Evolutionary conservation across 2,113 vertebrate genomes (phyloP).

Genomic region (Illadopsis cleaveri): DNA sequence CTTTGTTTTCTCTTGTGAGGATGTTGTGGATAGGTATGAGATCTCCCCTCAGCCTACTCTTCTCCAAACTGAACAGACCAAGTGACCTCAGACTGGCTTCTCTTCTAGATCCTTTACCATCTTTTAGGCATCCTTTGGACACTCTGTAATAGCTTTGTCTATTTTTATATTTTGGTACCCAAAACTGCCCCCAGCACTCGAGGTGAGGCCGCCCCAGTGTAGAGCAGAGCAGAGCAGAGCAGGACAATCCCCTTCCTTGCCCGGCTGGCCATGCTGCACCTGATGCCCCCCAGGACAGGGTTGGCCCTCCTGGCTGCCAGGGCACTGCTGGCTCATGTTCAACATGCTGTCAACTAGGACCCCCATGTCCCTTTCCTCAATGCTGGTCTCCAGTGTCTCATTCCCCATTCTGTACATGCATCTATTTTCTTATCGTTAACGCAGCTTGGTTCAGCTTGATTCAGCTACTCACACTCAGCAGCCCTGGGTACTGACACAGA

Average conservation of each 20-base stretch:
- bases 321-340: neutral
- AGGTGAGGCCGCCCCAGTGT: fast-evolving
- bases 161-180: neutral
- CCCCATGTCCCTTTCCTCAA: neutral
- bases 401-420: neutral
- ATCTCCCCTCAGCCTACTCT: neutral
- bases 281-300: fast-evolving
- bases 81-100: neutral
- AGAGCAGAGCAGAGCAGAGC: neutral
- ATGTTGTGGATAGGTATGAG: neutral
- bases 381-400: neutral
- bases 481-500: too few relatives aligned
- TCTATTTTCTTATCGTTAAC: neutral
- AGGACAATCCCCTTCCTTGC: neutral
- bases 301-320: neutral
- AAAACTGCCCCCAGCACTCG: fast-evolving
- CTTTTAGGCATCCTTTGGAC: neutral
- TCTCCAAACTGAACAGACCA: neutral
- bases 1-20: neutral
- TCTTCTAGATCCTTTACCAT: neutral
- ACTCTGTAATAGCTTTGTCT: neutral
- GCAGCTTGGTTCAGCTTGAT: neutral
- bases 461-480: neutral
- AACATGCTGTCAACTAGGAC: neutral
- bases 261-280: fast-evolving